Evolutionary conservation across 2,888 invertebrate species (phyloP), one percentile per base, ranked within the genome.

Genomic region (Euzetes globulus): DNA sequence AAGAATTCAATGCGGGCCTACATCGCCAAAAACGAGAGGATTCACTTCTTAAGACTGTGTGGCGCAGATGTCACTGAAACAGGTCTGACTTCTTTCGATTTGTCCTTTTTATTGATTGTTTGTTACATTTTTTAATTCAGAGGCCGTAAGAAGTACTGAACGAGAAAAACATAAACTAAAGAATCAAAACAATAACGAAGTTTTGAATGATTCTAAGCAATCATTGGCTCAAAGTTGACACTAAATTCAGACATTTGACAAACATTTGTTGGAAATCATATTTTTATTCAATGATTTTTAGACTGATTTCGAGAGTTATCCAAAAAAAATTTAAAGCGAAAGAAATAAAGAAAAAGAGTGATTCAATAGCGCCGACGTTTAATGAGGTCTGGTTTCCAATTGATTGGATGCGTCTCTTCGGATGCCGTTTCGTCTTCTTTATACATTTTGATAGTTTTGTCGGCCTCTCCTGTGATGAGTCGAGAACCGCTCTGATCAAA

Each of bases 391-490:
- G 98, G 98, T 75, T 94, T 88, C 99, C 98, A 99, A 83, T 94
- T 92, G 79, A 99, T 87, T 0, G 99, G 99, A 85, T 99, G 95
- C 0, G 90, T 88, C 81, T 99, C 78, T 72, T 78, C 78, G 7
- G 75, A 71, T 0, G 99, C 99, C 27, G 90, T 87, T 15, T 96
- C 94, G 83, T 99, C 98, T 84, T 97, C 97, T 82, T 91, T 93
- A 85, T 98, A 99, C 78, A 99, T 91, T 86, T 99, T 99, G 79
- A 99, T 94, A 0, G 98, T 98, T 84, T 99, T 99, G 84, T 99
- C 99, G 0, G 98, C 97, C 83, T 99, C 99, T 0, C 94, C 92
- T 0, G 98, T 96, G 79, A 99, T 91, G 77, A 99, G 88, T 25
- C 98, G 87, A 0, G 91, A 90, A 29, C 96, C 95, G n/a, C 94